Evolutionary conservation across 2,113 vertebrate genomes (phyloP).

Genomic region (Hylia prasina): DNA sequence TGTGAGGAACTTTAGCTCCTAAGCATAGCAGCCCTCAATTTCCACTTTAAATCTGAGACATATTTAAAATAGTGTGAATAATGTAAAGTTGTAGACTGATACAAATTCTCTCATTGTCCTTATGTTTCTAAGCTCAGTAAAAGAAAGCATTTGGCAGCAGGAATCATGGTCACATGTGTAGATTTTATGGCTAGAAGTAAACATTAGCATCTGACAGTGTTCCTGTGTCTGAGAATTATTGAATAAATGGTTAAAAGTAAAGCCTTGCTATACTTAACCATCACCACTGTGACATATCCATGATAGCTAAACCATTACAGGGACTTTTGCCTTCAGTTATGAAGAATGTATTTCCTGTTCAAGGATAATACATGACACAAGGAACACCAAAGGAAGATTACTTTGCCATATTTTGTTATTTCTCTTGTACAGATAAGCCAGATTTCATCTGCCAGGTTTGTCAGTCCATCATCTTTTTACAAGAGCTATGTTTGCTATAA

Average conservation of each 20-base stretch:
- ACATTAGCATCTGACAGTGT: background rate
- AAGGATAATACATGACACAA: background rate
- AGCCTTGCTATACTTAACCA: background rate
- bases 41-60: background rate
- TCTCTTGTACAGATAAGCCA: background rate
- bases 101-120: background rate
- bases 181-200: background rate
- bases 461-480: background rate
- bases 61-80: background rate
- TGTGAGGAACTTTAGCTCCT: background rate
- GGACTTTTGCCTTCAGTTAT: background rate
- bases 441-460: background rate
- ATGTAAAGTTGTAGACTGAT: background rate
- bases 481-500: background rate
- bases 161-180: background rate
- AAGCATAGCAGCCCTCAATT: background rate
- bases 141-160: background rate
- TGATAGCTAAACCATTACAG: background rate
- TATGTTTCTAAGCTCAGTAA: background rate
- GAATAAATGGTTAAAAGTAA: background rate
- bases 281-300: background rate
- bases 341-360: background rate
- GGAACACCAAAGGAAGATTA: background rate
- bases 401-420: background rate
- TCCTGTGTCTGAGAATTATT: background rate